phyloP scores from a whole-genome alignment of 2,888 invertebrate genomes.

The Perizoma flavofasciatum region DNA sequence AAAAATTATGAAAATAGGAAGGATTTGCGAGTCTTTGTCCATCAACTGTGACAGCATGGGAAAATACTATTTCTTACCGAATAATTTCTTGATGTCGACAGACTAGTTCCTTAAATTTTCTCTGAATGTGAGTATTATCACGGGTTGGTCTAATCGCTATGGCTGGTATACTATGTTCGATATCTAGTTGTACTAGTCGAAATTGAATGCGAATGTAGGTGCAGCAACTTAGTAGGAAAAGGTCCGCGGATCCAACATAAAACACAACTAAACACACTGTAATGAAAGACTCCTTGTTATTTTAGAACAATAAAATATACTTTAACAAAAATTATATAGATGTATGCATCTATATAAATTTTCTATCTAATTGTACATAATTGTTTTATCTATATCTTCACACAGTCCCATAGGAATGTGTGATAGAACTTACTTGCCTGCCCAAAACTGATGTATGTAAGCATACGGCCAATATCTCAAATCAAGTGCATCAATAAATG shows the following conservation, averaged over 20 bases:
- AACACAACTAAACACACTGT: slow-evolving; percentile 24
- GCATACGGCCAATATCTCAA: slow-evolving; percentile 43
- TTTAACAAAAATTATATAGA: too few species aligned
- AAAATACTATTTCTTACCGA: slow-evolving; percentile 21
- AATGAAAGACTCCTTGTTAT: neutral
- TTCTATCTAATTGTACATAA: too few species aligned
- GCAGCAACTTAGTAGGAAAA: slow-evolving; percentile 40
- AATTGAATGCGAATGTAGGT: slow-evolving; percentile 41
- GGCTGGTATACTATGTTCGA: slow-evolving; percentile 15
- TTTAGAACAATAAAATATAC: too few species aligned
- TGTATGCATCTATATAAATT: too few species aligned
- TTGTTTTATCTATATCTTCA: too few species aligned
- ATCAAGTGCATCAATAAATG: slow-evolving; percentile 38
- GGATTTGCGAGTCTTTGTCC: too few species aligned
- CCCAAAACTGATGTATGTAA: slow-evolving; percentile 44
- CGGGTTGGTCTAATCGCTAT: neutral
- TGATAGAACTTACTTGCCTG: slow-evolving; percentile 37
- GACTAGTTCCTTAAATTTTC: slow-evolving; percentile 8
- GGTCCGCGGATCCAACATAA: slow-evolving; percentile 38
- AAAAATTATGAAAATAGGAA: too few species aligned
- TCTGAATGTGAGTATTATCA: slow-evolving; percentile 6
- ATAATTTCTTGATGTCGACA: slow-evolving; percentile 24
- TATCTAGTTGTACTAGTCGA: slow-evolving; percentile 30
- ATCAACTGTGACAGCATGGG: too few species aligned
- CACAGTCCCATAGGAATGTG: too few species aligned